These are phyloP conservation scores for Stenurella melanura DNA, from an alignment of 2,888 invertebrate genomes.

Conservation along the genomic window DNA sequence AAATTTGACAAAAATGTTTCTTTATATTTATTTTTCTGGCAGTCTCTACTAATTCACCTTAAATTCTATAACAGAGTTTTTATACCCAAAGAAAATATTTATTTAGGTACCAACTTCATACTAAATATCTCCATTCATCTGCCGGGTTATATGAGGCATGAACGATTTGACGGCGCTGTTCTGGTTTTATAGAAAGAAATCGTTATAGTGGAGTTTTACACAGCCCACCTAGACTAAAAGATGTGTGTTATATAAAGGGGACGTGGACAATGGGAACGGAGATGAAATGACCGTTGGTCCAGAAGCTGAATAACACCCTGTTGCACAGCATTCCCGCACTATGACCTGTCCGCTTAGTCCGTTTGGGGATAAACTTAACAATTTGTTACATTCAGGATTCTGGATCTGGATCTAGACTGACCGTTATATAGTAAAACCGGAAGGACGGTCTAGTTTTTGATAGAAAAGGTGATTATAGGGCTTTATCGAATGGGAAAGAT, in stretches of 20 bases:
- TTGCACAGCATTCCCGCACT: constrained; percentile 53
- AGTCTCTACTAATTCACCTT: neutral
- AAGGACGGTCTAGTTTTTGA: constrained; percentile 58
- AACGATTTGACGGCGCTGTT: constrained; percentile 38
- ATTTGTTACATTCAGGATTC: constrained; percentile 58
- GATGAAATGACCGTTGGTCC: constrained; percentile 62
- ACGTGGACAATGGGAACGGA: constrained; percentile 61
- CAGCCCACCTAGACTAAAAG: constrained; percentile 61
- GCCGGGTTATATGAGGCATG: constrained; percentile 49
- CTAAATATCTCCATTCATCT: constrained; percentile 18
- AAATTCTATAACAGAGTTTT: neutral
- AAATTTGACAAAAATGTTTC: no score
- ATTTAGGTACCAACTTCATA: constrained; percentile 17
- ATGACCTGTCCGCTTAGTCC: constrained; percentile 50
- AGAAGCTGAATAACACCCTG: constrained; percentile 53
- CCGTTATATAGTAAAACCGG: constrained; percentile 59
- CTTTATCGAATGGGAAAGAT: constrained; percentile 25
- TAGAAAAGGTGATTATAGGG: constrained; percentile 50
- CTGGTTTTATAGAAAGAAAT: constrained; percentile 57
- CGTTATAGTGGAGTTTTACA: constrained; percentile 54
- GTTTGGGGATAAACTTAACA: constrained; percentile 58
- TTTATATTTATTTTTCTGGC: neutral
- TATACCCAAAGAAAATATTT: constrained; percentile 29
- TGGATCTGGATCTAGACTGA: constrained; percentile 46
- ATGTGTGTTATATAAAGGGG: constrained; percentile 52